Percentiles rank a stretch among this genome's conserved stretches.
These are phyloP conservation scores for Drosophila sulfurigaster DNA, from an alignment of 1,140 invertebrate genomes.

Conservation along the genomic window DNA sequence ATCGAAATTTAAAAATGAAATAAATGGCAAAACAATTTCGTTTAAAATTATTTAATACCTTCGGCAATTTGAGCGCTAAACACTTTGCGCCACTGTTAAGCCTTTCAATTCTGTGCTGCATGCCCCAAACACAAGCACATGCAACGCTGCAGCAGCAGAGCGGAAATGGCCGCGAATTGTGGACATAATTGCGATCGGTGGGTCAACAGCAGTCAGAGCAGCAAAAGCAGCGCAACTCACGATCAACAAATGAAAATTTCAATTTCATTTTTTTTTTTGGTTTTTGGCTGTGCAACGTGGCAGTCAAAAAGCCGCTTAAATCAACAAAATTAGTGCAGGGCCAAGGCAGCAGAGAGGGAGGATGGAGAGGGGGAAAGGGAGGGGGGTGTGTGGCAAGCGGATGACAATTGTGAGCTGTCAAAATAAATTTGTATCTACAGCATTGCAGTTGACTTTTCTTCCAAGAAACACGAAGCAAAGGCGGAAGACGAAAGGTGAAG, in stretches of 20 bases:
- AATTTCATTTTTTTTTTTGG: constrained; percentile 60
- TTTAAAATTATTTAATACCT: neutral
- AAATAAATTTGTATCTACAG: constrained; percentile 57
- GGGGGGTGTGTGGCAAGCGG: too few species aligned
- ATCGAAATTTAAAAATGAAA: neutral
- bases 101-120: constrained; percentile 13
- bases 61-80: neutral
- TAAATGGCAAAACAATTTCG: neutral
- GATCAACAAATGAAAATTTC: constrained; percentile 21
- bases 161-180: constrained; percentile 75
- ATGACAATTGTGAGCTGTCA: constrained; percentile 61
- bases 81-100: constrained; percentile 22
- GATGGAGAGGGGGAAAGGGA: neutral
- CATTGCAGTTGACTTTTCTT: constrained; percentile 13
- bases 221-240: constrained; percentile 2
- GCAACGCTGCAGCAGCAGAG: constrained; percentile 46
- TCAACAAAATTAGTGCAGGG: constrained; percentile 60
- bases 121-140: constrained; percentile 1
- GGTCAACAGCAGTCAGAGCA: constrained; percentile 23
- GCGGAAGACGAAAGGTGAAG: neutral
- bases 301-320: constrained; percentile 64
- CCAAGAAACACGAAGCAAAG: neutral
- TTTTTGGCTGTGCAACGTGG: constrained; percentile 41
- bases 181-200: constrained; percentile 64
- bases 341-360: neutral